These are phyloP conservation scores for Nezara viridula DNA, from an alignment of 2,888 invertebrate species.

Conservation along the genomic window DNA sequence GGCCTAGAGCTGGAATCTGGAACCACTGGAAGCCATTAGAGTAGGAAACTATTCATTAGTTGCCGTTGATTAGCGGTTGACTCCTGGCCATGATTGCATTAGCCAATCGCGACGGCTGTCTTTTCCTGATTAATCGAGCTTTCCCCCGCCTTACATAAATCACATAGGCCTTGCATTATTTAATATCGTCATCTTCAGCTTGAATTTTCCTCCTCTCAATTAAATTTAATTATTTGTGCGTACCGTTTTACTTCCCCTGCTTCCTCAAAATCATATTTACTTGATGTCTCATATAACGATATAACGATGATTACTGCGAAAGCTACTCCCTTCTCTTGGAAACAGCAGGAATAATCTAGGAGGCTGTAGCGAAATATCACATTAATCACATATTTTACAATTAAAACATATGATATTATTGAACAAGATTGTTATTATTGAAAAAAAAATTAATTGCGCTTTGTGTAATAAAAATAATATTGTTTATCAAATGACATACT, in stretches of 20 bases:
- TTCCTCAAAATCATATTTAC: background rate
- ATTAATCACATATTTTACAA: too few relatives aligned
- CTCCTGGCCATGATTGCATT: constrained; percentile 6
- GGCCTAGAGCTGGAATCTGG: background rate
- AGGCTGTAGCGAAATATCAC: too few relatives aligned
- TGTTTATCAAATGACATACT: too few relatives aligned
- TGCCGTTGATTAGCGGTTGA: constrained; percentile 41
- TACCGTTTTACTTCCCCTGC: background rate
- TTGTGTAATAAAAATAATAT: too few relatives aligned
- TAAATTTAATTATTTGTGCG: background rate
- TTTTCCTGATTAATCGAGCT: constrained; percentile 34
- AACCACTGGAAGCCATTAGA: constrained; percentile 10
- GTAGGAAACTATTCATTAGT: background rate
- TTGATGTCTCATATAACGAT: background rate
- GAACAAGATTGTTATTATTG: too few relatives aligned
- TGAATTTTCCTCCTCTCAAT: background rate
- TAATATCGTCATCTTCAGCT: background rate
- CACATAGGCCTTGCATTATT: background rate
- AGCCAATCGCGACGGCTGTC: constrained; percentile 25
- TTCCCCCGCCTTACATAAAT: background rate
- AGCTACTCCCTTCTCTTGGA: too few relatives aligned
- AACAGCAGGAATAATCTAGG: too few relatives aligned
- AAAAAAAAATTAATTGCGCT: too few relatives aligned
- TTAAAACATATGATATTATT: too few relatives aligned
- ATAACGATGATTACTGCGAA: background rate